Base-by-base conservation (phyloP, 1,140 invertebrate species). In the Saccostrea glomerata region DNA sequence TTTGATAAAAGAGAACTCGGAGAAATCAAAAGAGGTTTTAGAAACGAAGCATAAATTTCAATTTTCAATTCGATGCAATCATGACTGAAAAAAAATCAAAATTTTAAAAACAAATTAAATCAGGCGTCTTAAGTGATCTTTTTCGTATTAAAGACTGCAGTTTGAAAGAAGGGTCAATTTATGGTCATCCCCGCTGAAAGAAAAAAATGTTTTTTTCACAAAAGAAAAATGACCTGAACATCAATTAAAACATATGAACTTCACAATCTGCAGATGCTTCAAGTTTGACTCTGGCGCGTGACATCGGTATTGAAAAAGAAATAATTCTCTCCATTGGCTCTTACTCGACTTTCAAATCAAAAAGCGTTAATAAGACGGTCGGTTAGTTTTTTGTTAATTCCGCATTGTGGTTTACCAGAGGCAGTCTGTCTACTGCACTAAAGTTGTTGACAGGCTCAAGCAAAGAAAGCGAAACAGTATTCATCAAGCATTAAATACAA, bases 391-490 rank as follows among this genome's bases (percentile, higher is more conserved):
- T 77, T 66, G 60, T 66, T n/a, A 66, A 66, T n/a, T 66, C 60
- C 60, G 23, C 70, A 77, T 77, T 77, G 70, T 77, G 70, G 70
- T 77, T 36, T 36, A 77, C 11, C 25, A 77, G 70, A 77, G 70
- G 70, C 70, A 77, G 70, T 30, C 70, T 77, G 70, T 77, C 70
- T 77, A 77, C 70, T 77, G 70, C 70, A 77, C 70, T 77, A 36
- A 25, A 77, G 13, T 77, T 77, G 70, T 77, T 77, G 70, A 36
- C 70, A 30, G 23, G 23, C 70, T 77, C 25, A 77, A 36, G 30
- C 23, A 30, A 77, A 63, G 70, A 77, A 77, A 77, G 70, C 70
- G 70, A 77, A 77, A 77, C 70, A 77, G 70, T 77, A 77, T 77
- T 77, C 70, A 77, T 36, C 70, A 25, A 25, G 70, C 70, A 77